These are phyloP conservation scores for Palythoa grandis DNA, from an alignment of 92 coral and sea anemone species.

Conservation along the genomic window DNA sequence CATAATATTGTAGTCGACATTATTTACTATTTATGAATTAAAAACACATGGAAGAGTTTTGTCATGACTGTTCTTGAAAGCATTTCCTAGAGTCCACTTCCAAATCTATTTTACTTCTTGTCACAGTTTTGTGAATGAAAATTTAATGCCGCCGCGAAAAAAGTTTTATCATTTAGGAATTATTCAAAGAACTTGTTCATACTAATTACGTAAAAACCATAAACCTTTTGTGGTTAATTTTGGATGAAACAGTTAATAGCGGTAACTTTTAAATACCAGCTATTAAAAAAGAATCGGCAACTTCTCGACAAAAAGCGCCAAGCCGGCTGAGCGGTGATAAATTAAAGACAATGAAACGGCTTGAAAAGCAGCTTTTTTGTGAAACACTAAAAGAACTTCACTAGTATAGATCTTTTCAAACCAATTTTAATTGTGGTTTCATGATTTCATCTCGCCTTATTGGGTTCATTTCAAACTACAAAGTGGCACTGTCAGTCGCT, in stretches of 20 bases:
- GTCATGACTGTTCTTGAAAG: not conserved
- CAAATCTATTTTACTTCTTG: not conserved
- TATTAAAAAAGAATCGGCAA: not conserved
- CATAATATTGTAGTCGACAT: too few relatives aligned
- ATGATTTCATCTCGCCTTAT: constrained; percentile 1
- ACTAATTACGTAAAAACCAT: constrained; percentile 18
- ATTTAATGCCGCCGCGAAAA: not conserved
- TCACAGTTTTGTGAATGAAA: not conserved
- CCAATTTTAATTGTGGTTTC: not conserved
- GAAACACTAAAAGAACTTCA: not conserved
- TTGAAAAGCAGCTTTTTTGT: not conserved
- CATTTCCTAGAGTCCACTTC: not conserved
- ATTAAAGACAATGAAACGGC: not conserved
- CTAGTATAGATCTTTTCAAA: not conserved
- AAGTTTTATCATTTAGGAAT: not conserved
- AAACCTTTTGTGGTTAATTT: not conserved
- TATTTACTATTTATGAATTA: not conserved
- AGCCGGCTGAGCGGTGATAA: not conserved
- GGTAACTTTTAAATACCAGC: constrained; percentile 16
- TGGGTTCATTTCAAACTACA: constrained; percentile 23
- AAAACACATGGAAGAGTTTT: not conserved
- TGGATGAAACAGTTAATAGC: constrained; percentile 28
- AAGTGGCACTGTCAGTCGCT: constrained; percentile 7
- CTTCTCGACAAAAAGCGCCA: not conserved
- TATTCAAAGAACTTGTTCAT: not conserved